A percentile compares a stretch with the other conserved stretches of the same genome.
phyloP scores from a whole-genome alignment of 1,140 invertebrate genomes.

The Metopolophium dirhodum region DNA sequence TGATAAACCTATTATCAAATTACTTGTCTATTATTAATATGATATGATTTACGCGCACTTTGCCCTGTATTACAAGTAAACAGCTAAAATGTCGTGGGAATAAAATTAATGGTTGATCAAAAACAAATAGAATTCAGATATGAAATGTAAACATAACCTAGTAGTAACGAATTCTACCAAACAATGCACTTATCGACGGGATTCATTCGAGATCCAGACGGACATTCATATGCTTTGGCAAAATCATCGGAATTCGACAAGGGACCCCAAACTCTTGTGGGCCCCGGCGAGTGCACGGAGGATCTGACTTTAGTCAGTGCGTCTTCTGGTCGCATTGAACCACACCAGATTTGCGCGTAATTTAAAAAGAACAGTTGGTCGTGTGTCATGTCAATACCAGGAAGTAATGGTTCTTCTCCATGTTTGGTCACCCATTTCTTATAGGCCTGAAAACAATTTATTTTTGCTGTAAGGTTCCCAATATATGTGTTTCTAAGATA shows the following conservation, averaged over 20 bases:
- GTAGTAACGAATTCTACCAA: slow-evolving; percentile 74
- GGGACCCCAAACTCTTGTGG: slow-evolving; percentile 88
- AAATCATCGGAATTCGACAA: slow-evolving; percentile 93
- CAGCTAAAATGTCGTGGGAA: slow-evolving; percentile 18
- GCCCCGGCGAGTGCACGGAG: slow-evolving; percentile 93
- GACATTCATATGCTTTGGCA: slow-evolving; percentile 81
- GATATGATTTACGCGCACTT: not conserved
- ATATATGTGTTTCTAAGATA: too few species aligned
- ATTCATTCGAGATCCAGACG: slow-evolving; percentile 81
- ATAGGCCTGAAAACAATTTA: slow-evolving; percentile 70
- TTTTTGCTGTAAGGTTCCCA: not conserved
- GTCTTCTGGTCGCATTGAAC: slow-evolving; percentile 94
- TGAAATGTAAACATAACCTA: slow-evolving; percentile 39
- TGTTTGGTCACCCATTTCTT: slow-evolving; percentile 77
- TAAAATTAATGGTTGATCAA: not conserved
- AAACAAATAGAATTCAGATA: not conserved
- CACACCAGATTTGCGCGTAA: slow-evolving; percentile 96
- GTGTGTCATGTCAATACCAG: slow-evolving; percentile 82
- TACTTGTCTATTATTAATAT: not conserved
- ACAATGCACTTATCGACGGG: slow-evolving; percentile 89
- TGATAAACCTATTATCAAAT: not conserved
- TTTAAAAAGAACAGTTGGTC: slow-evolving; percentile 90
- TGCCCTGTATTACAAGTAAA: slow-evolving; percentile 35
- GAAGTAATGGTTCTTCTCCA: slow-evolving; percentile 75
- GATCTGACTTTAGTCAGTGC: slow-evolving; percentile 92